Evolutionary conservation across 2,797 vertebrate species (phyloP).

Genomic region (Brotula barbata): DNA sequence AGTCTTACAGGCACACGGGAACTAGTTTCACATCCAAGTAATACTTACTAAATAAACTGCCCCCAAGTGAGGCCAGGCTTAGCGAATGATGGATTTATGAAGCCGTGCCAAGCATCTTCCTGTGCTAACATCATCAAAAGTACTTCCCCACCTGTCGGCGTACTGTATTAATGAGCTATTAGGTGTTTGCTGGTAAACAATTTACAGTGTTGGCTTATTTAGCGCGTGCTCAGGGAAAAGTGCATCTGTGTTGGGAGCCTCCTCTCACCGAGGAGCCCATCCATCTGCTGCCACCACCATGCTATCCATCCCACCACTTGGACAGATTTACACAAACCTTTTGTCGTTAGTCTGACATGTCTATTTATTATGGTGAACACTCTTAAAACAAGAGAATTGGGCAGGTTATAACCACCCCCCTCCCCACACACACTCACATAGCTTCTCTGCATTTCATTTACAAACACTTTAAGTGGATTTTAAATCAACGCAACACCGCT

Average conservation of each 20-base stretch:
- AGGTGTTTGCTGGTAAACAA: slow-evolving; percentile 74
- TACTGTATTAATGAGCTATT: slow-evolving; percentile 79
- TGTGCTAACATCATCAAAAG: slow-evolving; percentile 76
- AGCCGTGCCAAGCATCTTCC: slow-evolving; percentile 62
- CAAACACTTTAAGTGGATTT: slow-evolving; percentile 62
- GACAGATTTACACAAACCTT: slow-evolving; percentile 80
- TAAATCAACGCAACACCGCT: slow-evolving; percentile 59
- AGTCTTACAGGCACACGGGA: slow-evolving; percentile 43
- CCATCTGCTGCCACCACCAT: slow-evolving; percentile 72
- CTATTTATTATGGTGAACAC: slow-evolving; percentile 72
- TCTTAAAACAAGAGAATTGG: slow-evolving; percentile 61
- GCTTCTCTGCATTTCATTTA: slow-evolving; percentile 49
- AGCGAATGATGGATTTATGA: slow-evolving; percentile 69
- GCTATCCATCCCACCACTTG: slow-evolving; percentile 63
- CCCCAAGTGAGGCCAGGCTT: slow-evolving; percentile 46
- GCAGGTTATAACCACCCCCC: slow-evolving; percentile 4
- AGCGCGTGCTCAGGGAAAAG: slow-evolving; percentile 68
- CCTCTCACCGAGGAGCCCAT: slow-evolving; percentile 64
- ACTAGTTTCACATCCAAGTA: slow-evolving; percentile 50
- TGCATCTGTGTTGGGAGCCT: slow-evolving; percentile 69
- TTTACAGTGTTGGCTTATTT: slow-evolving; percentile 75
- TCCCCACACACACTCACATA: too few relatives aligned
- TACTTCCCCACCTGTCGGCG: slow-evolving; percentile 65
- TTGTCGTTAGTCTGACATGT: slow-evolving; percentile 72
- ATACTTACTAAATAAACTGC: slow-evolving; percentile 52